Evolutionary conservation across 2,888 invertebrate genomes (phyloP).

Genomic region (Halocaridina rubra): DNA sequence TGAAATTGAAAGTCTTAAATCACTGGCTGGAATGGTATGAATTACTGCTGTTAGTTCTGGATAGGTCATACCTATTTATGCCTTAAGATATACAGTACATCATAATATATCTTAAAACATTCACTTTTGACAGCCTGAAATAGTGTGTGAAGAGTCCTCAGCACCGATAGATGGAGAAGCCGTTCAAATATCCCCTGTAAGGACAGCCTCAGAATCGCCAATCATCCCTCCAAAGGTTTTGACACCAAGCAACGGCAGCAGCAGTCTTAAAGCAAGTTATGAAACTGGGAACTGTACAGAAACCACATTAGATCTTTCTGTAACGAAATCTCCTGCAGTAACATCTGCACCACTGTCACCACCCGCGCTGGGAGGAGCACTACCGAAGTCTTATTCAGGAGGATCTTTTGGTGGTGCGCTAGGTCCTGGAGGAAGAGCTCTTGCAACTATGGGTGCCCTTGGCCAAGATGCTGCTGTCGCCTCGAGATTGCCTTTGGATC

Average conservation of each 20-base stretch:
- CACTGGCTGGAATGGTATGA: too few species aligned
- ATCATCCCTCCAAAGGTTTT: neutral
- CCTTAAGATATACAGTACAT: too few species aligned
- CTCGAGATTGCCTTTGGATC: slow-evolving; percentile 35
- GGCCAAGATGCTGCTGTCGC: neutral
- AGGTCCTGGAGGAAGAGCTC: neutral
- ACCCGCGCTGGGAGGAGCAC: neutral
- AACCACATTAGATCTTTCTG: slow-evolving; percentile 35
- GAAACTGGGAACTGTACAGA: neutral
- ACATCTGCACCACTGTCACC: slow-evolving; percentile 23
- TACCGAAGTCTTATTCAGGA: neutral
- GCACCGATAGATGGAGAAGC: too few species aligned
- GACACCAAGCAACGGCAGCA: neutral
- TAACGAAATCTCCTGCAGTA: neutral
- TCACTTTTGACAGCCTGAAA: too few species aligned
- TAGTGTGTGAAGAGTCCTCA: too few species aligned
- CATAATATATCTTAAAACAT: too few species aligned
- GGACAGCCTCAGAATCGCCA: neutral
- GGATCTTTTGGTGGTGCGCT: neutral
- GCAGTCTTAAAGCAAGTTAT: neutral
- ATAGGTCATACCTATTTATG: too few species aligned
- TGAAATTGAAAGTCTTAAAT: too few species aligned
- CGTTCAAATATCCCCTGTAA: slow-evolving; percentile 26
- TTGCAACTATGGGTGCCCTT: neutral
- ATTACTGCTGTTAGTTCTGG: too few species aligned